Base-by-base conservation (phyloP, 2,888 invertebrate genomes). In the Syrphus vitripennis region DNA sequence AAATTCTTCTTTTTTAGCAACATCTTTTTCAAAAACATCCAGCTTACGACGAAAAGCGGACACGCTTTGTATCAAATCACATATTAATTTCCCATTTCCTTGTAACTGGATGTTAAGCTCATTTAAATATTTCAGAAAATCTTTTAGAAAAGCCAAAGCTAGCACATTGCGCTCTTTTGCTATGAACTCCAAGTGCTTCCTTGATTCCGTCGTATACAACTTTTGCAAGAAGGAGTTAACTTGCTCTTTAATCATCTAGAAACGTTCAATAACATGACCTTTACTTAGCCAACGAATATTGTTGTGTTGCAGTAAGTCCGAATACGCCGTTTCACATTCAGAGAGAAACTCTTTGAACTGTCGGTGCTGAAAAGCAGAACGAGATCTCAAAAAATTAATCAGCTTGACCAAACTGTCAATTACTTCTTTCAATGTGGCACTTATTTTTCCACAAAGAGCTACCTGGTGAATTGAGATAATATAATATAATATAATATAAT, bases 11-110 rank as follows among this genome's bases (percentile, higher is more conserved):
- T 50, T 26, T 31, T 16, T 48, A 14, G 48, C 48, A 19, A 61
- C 24, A 61, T 61, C 12, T 4, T 21, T 42, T 40, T 42, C 26
- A 1, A 48, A 50, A 24, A 67, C 34, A 50, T 50, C 34, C 48
- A 65, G 65, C 65, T 65, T 48, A 14, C 65, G 65, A 50, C 31
- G 48, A 67, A 67, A 50, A 70, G 55, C 42, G 4, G 55, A 19
- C 16, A 55, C 53, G 53, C 37, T 53, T 69, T 53, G 37, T 40
- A 69, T 69, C 24, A 53, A 14, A 40, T 69, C n/a, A 40, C 37
- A 37, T 53, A 53, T 70, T 55, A 50, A 65, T 48, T 65, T 65
- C 31, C 48, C 45, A 48, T 24, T 42, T 37, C 67, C 37, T 53
- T 67, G 50, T 67, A 67, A 67, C 67, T 67, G 3, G 3, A 24